Conservation (phyloP, 2,888 invertebrate species). For the Aphodius granarius region DNA sequence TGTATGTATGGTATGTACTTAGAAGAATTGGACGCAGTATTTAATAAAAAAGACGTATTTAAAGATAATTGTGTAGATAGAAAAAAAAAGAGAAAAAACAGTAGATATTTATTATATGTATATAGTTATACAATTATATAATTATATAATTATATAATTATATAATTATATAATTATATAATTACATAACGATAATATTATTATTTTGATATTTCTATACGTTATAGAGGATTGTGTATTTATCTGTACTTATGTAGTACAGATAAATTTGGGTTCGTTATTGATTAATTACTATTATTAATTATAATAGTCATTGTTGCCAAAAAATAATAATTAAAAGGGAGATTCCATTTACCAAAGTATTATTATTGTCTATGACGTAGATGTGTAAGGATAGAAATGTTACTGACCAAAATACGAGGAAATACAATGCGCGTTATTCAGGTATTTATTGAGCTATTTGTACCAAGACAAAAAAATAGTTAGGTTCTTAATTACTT, state of each 20-base stretch:
- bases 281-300: slow-evolving; percentile 26
- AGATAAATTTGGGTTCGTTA: slow-evolving; percentile 30
- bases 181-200: slow-evolving; percentile 8
- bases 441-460: neutral
- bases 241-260: slow-evolving; percentile 19
- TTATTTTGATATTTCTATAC: neutral
- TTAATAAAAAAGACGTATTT: slow-evolving; percentile 21
- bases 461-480: neutral
- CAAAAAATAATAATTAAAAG: slow-evolving; percentile 37
- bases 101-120: neutral
- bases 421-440: slow-evolving; percentile 2
- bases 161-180: slow-evolving; percentile 16
- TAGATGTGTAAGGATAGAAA: slow-evolving; percentile 24
- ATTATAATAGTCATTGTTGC: slow-evolving; percentile 44
- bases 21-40: slow-evolving; percentile 28
- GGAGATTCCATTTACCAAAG: slow-evolving; percentile 47
- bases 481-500: neutral
- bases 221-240: slow-evolving; percentile 20
- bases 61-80: neutral
- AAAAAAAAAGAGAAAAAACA: too few relatives aligned
- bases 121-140: slow-evolving; percentile 22
- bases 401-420: slow-evolving; percentile 40
- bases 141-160: neutral
- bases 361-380: slow-evolving; percentile 39
- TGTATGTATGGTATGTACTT: too few relatives aligned